A percentile compares a stretch with the other conserved stretches of the same genome.
Evolutionary conservation across 2,797 vertebrate genomes (phyloP).

Genomic region (Labroides dimidiatus): DNA sequence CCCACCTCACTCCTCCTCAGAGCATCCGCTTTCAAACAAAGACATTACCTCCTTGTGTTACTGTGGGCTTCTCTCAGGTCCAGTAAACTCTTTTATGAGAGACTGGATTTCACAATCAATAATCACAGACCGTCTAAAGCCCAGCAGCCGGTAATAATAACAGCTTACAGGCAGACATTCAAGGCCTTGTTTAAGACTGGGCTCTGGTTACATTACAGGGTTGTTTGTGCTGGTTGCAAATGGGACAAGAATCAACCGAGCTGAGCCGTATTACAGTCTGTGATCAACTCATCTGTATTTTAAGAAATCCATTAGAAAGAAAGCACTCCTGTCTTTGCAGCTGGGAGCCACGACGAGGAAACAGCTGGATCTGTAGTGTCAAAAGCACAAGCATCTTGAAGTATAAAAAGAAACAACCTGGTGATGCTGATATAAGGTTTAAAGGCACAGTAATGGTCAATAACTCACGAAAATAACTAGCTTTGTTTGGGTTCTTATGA

Average conservation of each 20-base stretch:
- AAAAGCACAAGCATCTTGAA: not conserved
- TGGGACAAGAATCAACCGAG: constrained; percentile 10
- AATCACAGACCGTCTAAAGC: constrained; percentile 57
- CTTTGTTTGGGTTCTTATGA: not conserved
- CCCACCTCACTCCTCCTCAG: constrained; percentile 25
- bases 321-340: constrained; percentile 4
- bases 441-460: not conserved
- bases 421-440: not conserved
- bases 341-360: not conserved
- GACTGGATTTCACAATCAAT: constrained; percentile 66
- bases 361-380: not conserved
- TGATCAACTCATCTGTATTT: constrained; percentile 5
- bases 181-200: constrained; percentile 33
- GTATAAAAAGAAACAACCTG: not conserved
- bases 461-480: not conserved
- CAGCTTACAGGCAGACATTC: constrained; percentile 45
- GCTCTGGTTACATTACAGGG: constrained; percentile 25
- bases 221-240: constrained; percentile 44
- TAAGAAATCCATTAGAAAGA: not conserved
- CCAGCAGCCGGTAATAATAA: constrained; percentile 55
- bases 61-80: constrained; percentile 47
- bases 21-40: constrained; percentile 58
- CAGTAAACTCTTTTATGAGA: constrained; percentile 61
- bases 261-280: constrained; percentile 32
- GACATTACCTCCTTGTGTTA: constrained; percentile 56